Conservation (phyloP, 1,140 invertebrate species). For the Ptiloglossa arizonensis region DNA sequence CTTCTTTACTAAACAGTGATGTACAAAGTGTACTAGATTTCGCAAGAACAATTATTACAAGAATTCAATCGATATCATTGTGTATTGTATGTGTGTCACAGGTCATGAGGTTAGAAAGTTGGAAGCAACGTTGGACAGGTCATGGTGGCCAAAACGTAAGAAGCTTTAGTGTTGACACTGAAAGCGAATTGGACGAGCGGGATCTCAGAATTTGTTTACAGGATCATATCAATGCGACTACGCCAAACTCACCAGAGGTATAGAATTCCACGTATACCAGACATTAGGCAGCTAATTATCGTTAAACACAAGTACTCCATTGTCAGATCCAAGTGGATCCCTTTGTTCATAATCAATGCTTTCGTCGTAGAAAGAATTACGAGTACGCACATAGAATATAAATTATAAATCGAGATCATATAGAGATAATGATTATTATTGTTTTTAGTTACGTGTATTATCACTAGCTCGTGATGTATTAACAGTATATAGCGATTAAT, state of each 20-base stretch:
- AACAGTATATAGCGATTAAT: conserved; percentile 54
- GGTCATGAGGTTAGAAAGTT: conserved; percentile 86
- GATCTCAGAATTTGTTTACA: conserved; percentile 79
- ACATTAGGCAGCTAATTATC: conserved; percentile 66
- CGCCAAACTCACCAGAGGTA: conserved; percentile 66
- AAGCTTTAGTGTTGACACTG: conserved; percentile 81
- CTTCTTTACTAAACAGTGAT: background rate
- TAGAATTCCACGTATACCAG: conserved; percentile 64
- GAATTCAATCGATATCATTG: background rate
- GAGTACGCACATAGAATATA: conserved; percentile 59
- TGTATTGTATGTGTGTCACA: conserved; percentile 63
- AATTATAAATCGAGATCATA: conserved; percentile 21
- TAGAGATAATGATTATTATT: conserved; percentile 42
- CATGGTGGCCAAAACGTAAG: conserved; percentile 69
- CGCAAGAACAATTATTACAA: too few species aligned
- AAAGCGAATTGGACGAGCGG: conserved; percentile 82
- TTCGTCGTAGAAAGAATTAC: conserved; percentile 55
- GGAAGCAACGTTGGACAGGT: conserved; percentile 81
- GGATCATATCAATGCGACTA: conserved; percentile 72
- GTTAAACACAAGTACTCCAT: conserved; percentile 54
- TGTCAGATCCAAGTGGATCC: conserved; percentile 46
- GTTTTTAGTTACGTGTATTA: conserved; percentile 63
- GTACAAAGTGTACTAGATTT: background rate
- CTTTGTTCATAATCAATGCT: conserved; percentile 58
- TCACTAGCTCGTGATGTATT: conserved; percentile 59